Evolutionary conservation across 2,797 vertebrate species (phyloP), one percentile per base, ranked within the genome.

Genomic region (Eulemur rubriventer): DNA sequence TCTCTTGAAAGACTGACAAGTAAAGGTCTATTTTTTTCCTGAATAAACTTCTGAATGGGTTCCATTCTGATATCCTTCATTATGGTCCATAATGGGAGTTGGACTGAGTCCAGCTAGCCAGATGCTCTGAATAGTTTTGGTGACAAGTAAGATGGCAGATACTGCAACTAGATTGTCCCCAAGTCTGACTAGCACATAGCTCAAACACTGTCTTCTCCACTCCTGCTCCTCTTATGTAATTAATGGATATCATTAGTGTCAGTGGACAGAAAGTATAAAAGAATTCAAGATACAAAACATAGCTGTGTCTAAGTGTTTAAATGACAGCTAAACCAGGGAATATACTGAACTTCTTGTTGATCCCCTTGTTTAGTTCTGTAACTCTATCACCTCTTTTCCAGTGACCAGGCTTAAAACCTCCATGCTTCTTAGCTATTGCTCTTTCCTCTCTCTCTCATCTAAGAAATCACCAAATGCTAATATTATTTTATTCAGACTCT

Each of bases 211-310:
- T 78, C 57, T 75, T 93, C 73, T 84, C 65, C 20, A 94, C 52
- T 41, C 70, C 69, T 91, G 50, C 11, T 50, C 18, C 13, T 41
- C 65, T 95, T 70, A 92, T 38, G 17, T 82, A 93, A 95, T 79
- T 82, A 92, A 76, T n/a, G n/a, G 55, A 55, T 61, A 70, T 28
- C 55, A 41, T 95, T 82, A 72, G 30, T 11, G 6, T 70, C 16
- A 38, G 12, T 78, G 81, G 22, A 82, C 7, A 93, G 28, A 80
- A 86, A 95, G 43, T 18, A 59, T 17, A 92, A 95, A 84, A 81
- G 30, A 96, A 87, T 63, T 82, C 73, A 96, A 93, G n/a, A 82
- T 9, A 92, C 30, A 94, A 89, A 95, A 70, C 14, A 79, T 30
- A 46, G 72, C 61, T 67, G 22, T 83, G 28, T 93, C n/a, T 52